Evolutionary conservation across 2,888 invertebrate species (phyloP).

Genomic region (Lysandra coridon): DNA sequence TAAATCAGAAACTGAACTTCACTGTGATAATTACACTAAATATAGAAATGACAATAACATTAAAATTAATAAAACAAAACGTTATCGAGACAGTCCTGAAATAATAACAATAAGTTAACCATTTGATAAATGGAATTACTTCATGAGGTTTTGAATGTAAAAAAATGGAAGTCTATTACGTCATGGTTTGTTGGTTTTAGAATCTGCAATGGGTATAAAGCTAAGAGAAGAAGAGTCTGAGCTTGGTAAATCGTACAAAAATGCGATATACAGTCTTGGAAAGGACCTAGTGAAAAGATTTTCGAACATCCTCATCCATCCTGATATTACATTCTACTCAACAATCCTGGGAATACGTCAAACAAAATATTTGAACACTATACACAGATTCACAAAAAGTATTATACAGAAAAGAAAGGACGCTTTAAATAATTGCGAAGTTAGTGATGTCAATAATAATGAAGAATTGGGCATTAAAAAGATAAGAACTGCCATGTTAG

Average conservation of each 20-base stretch:
- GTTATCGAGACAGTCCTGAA: too few relatives aligned
- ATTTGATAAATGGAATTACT: too few relatives aligned
- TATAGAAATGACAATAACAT: too few relatives aligned
- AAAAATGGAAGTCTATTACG: too few relatives aligned
- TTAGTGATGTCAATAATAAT: conserved; percentile 42
- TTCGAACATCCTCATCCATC: conserved; percentile 79
- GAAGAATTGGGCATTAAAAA: conserved; percentile 46
- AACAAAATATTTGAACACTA: conserved; percentile 53
- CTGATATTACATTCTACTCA: conserved; percentile 73
- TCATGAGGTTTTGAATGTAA: too few relatives aligned
- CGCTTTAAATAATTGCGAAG: conserved; percentile 34
- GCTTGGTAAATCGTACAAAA: conserved; percentile 67
- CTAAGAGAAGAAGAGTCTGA: conserved; percentile 63
- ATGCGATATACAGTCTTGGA: conserved; percentile 73
- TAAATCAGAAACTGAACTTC: too few relatives aligned
- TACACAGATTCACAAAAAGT: conserved; percentile 63
- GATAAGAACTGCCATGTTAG: conserved; percentile 77
- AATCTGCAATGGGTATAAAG: conserved; percentile 86
- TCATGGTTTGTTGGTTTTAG: conserved; percentile 57
- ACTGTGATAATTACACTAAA: too few relatives aligned
- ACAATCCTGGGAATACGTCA: conserved; percentile 72
- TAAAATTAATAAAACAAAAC: too few relatives aligned
- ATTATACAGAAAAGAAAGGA: conserved; percentile 55
- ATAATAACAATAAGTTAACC: too few relatives aligned
- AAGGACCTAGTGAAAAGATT: conserved; percentile 56